Evolutionary conservation across 1,140 invertebrate species (phyloP).

Genomic region (Drosophila nebulosa): DNA sequence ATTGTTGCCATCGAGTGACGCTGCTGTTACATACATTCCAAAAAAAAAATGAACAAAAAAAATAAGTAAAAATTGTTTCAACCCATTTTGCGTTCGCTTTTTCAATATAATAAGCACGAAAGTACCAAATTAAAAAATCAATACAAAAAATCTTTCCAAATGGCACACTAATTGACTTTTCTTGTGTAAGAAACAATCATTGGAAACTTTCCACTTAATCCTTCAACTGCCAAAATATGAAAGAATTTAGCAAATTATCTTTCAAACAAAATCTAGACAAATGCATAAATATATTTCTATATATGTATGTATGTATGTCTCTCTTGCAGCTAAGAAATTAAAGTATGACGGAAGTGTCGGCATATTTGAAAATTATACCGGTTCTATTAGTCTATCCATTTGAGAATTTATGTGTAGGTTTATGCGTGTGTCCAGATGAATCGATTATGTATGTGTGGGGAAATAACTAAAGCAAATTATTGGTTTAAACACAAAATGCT

Average conservation of each 20-base stretch:
- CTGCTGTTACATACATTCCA: constrained; percentile 11
- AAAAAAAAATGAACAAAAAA: background rate
- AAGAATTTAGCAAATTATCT: no score
- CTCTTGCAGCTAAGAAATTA: background rate
- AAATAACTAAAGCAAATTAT: background rate
- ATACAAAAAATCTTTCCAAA: background rate
- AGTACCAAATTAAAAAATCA: background rate
- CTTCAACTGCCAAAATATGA: background rate
- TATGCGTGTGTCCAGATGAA: background rate
- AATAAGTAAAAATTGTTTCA: background rate
- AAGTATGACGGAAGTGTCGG: background rate
- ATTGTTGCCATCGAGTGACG: constrained; percentile 2
- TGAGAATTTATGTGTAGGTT: background rate
- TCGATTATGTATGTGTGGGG: background rate
- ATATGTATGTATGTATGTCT: no score
- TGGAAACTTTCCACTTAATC: background rate
- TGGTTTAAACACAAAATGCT: background rate
- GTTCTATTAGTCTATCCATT: constrained; percentile 2
- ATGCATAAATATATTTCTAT: no score
- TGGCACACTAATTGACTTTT: no score
- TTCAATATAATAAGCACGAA: background rate
- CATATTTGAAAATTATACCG: constrained; percentile 1
- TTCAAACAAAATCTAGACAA: no score
- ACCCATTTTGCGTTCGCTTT: constrained; percentile 1
- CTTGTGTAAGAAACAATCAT: background rate